Percentiles rank a stretch among this genome's conserved stretches.
These are phyloP conservation scores for Papilio glaucus DNA, from an alignment of 1,140 invertebrate genomes.

Conservation along the genomic window DNA sequence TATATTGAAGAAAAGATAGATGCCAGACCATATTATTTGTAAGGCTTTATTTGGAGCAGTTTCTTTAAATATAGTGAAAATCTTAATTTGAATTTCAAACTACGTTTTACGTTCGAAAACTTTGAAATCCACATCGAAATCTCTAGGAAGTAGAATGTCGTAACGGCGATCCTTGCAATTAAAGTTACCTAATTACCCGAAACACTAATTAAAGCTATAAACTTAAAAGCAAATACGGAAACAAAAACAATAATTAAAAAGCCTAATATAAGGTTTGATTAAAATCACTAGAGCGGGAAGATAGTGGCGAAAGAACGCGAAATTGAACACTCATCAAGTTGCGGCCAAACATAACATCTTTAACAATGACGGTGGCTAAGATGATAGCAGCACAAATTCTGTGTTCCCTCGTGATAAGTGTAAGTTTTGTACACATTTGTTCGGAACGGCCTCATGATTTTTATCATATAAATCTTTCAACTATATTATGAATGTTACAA, in stretches of 20 bases:
- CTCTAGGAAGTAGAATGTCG: background rate
- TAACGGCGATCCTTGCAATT: background rate
- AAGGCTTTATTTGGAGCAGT: too few species aligned
- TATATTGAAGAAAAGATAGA: too few species aligned
- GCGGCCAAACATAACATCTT: background rate
- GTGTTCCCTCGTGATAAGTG: background rate
- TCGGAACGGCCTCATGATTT: too few species aligned
- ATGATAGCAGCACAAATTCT: slow-evolving; percentile 4
- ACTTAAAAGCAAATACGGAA: background rate
- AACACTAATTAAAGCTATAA: slow-evolving; percentile 17
- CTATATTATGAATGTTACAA: too few species aligned
- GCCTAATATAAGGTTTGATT: background rate
- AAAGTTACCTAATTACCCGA: slow-evolving; percentile 12
- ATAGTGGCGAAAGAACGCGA: background rate
- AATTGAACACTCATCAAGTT: background rate
- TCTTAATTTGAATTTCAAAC: too few species aligned
- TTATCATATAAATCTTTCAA: too few species aligned
- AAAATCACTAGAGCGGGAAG: background rate
- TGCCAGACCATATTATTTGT: too few species aligned
- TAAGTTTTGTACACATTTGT: background rate
- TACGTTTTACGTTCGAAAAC: too few species aligned
- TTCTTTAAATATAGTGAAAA: too few species aligned
- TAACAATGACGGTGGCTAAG: slow-evolving; percentile 1
- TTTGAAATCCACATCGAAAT: background rate
- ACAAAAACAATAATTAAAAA: slow-evolving; percentile 7